Evolutionary conservation across 1,140 invertebrate species (phyloP).

Genomic region (Rhizoglyphus robini): DNA sequence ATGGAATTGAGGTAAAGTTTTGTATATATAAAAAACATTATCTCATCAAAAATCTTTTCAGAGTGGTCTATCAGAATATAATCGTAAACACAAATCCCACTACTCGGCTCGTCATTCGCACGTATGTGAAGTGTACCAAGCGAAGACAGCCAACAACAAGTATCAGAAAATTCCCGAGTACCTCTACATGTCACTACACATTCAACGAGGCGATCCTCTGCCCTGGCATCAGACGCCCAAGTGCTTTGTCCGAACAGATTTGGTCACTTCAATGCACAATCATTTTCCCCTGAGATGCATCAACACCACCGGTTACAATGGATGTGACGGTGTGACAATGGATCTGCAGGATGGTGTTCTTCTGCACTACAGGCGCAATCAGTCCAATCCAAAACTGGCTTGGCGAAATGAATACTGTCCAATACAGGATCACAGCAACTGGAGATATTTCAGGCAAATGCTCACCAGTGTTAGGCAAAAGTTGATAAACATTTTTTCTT

Average conservation of each 20-base stretch:
- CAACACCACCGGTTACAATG: conserved; percentile 39
- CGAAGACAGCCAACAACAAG: conserved; percentile 10
- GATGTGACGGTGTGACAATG: background rate
- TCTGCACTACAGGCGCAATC: conserved; percentile 9
- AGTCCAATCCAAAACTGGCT: no score
- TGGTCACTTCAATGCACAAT: conserved; percentile 74
- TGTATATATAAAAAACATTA: no score
- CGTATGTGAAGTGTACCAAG: conserved; percentile 22
- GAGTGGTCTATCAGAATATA: no score
- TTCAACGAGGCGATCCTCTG: conserved; percentile 70
- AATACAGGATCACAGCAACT: no score
- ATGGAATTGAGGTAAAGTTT: conserved; percentile 8
- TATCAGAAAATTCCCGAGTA: conserved; percentile 68
- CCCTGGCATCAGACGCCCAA: conserved; percentile 81
- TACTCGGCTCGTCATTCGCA: background rate
- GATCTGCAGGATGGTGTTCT: background rate
- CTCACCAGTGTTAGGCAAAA: no score
- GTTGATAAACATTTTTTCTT: no score
- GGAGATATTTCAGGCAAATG: no score
- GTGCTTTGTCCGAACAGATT: conserved; percentile 78
- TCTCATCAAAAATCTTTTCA: no score
- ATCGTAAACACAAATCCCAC: no score
- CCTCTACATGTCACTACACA: conserved; percentile 84
- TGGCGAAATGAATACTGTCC: no score
- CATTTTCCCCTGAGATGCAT: conserved; percentile 78